Evolutionary conservation across 2,888 invertebrate species (phyloP), one percentile per base, ranked within the genome.

Genomic region (Lysandra bellargus): DNA sequence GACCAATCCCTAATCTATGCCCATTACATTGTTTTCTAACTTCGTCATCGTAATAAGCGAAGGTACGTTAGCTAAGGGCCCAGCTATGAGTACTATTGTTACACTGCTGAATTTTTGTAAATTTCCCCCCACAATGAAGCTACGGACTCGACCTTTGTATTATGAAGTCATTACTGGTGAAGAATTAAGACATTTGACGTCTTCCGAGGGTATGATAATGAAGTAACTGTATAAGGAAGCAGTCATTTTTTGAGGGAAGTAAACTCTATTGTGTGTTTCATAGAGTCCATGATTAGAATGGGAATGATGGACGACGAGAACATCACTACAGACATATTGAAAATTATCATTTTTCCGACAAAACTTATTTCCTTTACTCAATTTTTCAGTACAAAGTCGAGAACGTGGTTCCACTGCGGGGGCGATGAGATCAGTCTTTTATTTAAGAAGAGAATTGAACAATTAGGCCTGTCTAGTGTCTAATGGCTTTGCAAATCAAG

Each of bases 361-460:
- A 53, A 14, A 7, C 1, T 14, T 3, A 53, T 14, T 53, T 14
- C 14, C 14, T 53, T 53, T 53, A 4, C 53, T 9, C 9, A 9
- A 49, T 49, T 57, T 57, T 57, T 33, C 12, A 12, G 40, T 23
- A 23, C 23, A 64, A 64, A 7, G 44, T 44, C 37, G 17, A 40
- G 30, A 4, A 17, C 57, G 76, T 33, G 4, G 2, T 5, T 53
- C 53, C 30, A 76, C 17, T 75, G 57, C 30, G 30, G 49, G 53
- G 23, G 76, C 57, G 76, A 76, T 57, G 76, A 53, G 53, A 76
- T 76, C 76, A 76, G 76, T 76, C 76, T 76, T 76, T 76, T 57
- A 76, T 76, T 33, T 30, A 23, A 76, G 30, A 57, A 76, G 76
- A 75, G 33, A 73, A 40, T 53, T 76, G 76, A 76, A 53, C 53